These are phyloP conservation scores for Asbolus verrucosus DNA, from an alignment of 1,140 invertebrate species.

Conservation along the genomic window DNA sequence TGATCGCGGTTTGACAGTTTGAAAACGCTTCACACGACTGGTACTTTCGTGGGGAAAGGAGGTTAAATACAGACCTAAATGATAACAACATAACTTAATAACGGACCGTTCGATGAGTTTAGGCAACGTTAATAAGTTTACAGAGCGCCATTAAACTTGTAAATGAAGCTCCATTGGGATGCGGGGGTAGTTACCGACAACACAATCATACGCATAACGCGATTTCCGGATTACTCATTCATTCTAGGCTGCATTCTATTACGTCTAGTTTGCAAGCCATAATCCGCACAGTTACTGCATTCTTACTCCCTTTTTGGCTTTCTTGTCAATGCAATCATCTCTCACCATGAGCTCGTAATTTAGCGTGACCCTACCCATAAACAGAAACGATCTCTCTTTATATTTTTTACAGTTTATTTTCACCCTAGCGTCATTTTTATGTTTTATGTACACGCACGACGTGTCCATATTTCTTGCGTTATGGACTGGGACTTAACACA, in stretches of 20 bases:
- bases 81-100: slow-evolving; percentile 46
- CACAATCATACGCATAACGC: slow-evolving; percentile 35
- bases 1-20: slow-evolving; percentile 40
- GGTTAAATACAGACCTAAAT: slow-evolving; percentile 44
- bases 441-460: slow-evolving; percentile 50
- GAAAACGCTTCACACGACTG: slow-evolving; percentile 15
- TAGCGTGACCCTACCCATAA: slow-evolving; percentile 41
- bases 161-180: slow-evolving; percentile 45
- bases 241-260: slow-evolving; percentile 21
- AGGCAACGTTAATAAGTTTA: slow-evolving; percentile 45
- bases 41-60: slow-evolving; percentile 37
- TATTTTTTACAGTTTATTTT: slow-evolving; percentile 52
- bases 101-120: slow-evolving; percentile 44
- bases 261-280: slow-evolving; percentile 7
- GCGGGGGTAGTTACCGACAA: slow-evolving; percentile 31
- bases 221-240: slow-evolving; percentile 37
- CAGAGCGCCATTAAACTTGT: slow-evolving; percentile 45
- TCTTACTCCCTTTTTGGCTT: slow-evolving; percentile 41
- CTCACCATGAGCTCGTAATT: slow-evolving; percentile 43
- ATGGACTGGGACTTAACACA: slow-evolving; percentile 42
- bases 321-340: slow-evolving; percentile 45
- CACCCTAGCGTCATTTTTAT: slow-evolving; percentile 48
- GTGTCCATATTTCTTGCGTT: slow-evolving; percentile 44
- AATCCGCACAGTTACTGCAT: slow-evolving; percentile 18
- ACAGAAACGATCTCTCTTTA: slow-evolving; percentile 46